Evolutionary conservation across 2,888 invertebrate species (phyloP), one percentile per base, ranked within the genome.

Genomic region (Lepidochrysops patricia): DNA sequence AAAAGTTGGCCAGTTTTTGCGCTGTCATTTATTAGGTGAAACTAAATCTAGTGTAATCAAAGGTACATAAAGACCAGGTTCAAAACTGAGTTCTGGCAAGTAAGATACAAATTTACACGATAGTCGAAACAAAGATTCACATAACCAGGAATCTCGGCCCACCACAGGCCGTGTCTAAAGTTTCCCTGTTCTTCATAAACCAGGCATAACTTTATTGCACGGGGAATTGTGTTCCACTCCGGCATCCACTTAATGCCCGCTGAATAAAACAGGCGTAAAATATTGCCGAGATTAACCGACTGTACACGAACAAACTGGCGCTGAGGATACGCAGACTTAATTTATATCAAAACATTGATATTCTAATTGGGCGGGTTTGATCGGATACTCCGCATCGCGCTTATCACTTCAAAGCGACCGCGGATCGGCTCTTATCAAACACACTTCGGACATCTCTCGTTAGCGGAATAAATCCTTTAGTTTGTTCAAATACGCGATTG

Each of bases 361-460:
- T 54, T 54, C 54, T 32, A 54, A 54, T 54, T 54, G 54, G 54
- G 29, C 52, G 52, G 15, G 6, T 26, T 52, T 7, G 26, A 26
- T 52, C 25, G 7, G 4, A 5, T 3, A 12, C 15, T 27, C 26
- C 54, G 29, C 13, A 29, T 50, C 26, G 50, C 7, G 13, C 9
- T 52, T 52, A 27, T 52, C 29, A 9, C 29, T 2, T 27, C 54
- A 54, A 54, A 54, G 54, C 19, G 29, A 7, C 54, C 54, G 54
- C 29, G 19, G 19, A 43, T 19, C 9, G 9, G 15, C 32, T 9
- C 29, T 15, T 54, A 32, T 54, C 54, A 19, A 19, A 29, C 29
- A 29, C 54, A 54, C 32, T 54, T 29, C 12, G 29, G 19, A 19
- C 54, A 29, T 54, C 54, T 32, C 54, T 54, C 29, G 4, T 54